Base-by-base conservation (phyloP, 2,888 invertebrate species). In the Camptogramma bilineatum region DNA sequence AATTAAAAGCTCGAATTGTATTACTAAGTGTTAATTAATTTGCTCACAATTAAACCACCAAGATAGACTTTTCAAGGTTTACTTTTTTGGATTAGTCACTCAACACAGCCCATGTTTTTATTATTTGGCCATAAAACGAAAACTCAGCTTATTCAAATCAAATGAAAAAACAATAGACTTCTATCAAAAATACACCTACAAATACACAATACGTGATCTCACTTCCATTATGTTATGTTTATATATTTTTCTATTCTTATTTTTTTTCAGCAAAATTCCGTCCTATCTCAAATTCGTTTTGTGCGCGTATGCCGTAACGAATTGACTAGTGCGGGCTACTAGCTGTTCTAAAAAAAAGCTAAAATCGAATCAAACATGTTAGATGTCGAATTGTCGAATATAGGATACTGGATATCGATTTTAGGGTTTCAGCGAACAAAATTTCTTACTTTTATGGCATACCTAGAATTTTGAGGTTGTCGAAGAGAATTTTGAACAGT, bases 221-320 rank as follows among this genome's bases (percentile, higher is more conserved):
- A 10, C 13, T 13, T 10, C 10, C 13, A 0, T 13, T 10, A 34
- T 3, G 13, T 10, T 34, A 10, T 10, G 34, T 10, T 10, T 34
- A 34, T 3, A 2, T 34, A 10, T 34, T 9, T 3, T 62, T 56
- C 56, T 52, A 18, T 48, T 50, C 65, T 66, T 54, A 17, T 31
- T 34, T 57, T 53, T 54, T 67, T 62, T 52, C 51, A 53, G 53
- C 62, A 56, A 66, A 72, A 75, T 73, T 53, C 71, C 71, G 72
- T 71, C 68, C 71, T 68, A 72, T 77, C 79, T 70, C 71, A 78
- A 82, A 84, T 77, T 78, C 80, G 77, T 74, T 79, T 75, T 74
- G 76, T 72, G 76, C 72, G 80, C 81, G 80, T 78, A 76, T 74
- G 73, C 73, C 75, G 81, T 78, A 87, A 85, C 84, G 80, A 88